Base-by-base conservation (phyloP, 2,888 invertebrate species). In the Eupithecia pulchellata region DNA sequence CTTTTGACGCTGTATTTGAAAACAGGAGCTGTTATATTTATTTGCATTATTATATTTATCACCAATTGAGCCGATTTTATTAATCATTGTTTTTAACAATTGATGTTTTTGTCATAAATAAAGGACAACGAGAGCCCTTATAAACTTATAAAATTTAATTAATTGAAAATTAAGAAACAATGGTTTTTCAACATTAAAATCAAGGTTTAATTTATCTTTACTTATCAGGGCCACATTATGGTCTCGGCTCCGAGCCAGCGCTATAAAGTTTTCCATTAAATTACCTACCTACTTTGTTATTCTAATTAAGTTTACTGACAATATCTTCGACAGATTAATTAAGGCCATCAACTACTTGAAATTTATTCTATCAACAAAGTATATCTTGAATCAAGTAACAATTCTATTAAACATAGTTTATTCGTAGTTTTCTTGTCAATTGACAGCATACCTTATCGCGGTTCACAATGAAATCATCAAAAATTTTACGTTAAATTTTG, bases 281-380 rank as follows among this genome's bases (percentile, higher is more conserved):
- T 25, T 11, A 47, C 20, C 20, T 8, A 9, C n/a, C 20, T 25
- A 52, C 25, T 52, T 52, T 52, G 52, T 25, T 52, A 25, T 20
- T 47, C 47, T 47, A 47, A 47, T 20, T 11, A 47, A n/a, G 25
- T 13, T 25, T 11, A 52, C 25, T 13, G 52, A 25, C 25, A 25
- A 52, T 52, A 52, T 52, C 47, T 25, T 52, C 25, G 25, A 52
- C 47, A 47, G 20, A 47, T 47, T 47, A 20, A 47, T 47, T n/a
- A 47, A 47, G 20, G 20, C 52, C 25, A 25, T 25, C 25, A 52
- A 52, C 25, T 52, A 52, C 20, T 25, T 25, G 11, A 13, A 39
- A 52, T 52, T 11, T 25, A 25, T 25, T 52, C 52, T 52, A 42
- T 42, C n/a, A 42, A 20, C 42, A 47, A 52, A 25, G 11, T 13